Evolutionary conservation across 2,113 vertebrate species (phyloP).

Genomic region (Xiphophorus hellerii): DNA sequence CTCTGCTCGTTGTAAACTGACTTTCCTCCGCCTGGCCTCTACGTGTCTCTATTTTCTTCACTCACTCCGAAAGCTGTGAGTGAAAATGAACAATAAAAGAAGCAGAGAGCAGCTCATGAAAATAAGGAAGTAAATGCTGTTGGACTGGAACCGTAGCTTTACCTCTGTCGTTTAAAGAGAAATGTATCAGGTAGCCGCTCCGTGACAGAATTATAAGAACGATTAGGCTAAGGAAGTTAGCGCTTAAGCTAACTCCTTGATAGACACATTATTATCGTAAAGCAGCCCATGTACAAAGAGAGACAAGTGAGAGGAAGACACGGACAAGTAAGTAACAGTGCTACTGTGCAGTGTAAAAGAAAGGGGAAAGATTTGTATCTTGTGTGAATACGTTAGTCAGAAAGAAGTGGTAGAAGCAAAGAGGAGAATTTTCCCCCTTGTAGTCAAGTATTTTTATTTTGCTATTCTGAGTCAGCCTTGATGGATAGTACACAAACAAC

Average conservation of each 20-base stretch:
- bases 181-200: conserved; percentile 19
- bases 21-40: conserved; percentile 55
- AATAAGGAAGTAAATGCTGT: conserved; percentile 78
- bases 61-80: conserved; percentile 3
- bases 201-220: background rate
- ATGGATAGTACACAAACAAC: conserved; percentile 40
- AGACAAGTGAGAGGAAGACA: conserved; percentile 24
- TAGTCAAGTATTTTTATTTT: conserved; percentile 44
- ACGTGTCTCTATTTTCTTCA: conserved; percentile 35
- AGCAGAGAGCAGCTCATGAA: conserved; percentile 38
- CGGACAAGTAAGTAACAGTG: conserved; percentile 47
- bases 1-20: background rate
- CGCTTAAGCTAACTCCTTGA: conserved; percentile 37
- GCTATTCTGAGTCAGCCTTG: conserved; percentile 52
- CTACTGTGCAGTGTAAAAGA: conserved; percentile 12
- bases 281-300: conserved; percentile 12
- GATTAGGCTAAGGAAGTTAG: conserved; percentile 60
- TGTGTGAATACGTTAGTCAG: background rate
- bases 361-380: background rate
- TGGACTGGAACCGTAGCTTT: conserved; percentile 1
- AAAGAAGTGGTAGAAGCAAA: conserved; percentile 3
- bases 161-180: conserved; percentile 24
- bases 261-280: conserved; percentile 9
- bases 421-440: conserved; percentile 24
- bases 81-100: conserved; percentile 39